Evolutionary conservation across 1,140 invertebrate genomes (phyloP), one percentile per base, ranked within the genome.

Genomic region (Fopius arisanus): DNA sequence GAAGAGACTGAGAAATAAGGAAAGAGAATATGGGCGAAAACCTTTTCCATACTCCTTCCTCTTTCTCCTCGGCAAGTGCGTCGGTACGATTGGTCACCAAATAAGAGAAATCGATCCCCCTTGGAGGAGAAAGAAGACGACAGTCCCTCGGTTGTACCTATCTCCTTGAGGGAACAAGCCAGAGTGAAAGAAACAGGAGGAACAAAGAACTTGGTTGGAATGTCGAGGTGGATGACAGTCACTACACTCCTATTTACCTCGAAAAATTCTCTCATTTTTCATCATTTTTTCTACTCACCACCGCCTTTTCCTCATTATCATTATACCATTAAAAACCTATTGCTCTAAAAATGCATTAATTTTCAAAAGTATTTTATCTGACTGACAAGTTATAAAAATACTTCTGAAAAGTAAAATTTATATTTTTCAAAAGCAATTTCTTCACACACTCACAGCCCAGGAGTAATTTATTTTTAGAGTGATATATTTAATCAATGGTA

Each of bases 171-270:
- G 7, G 12, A 51, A 28, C 14, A 19, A 69, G n/a, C 54, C 65
- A 37, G 43, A 59, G 51, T 54, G 67, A 73, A 68, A 77, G 67
- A 66, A 33, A 67, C 4, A 41, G 48, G 16, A 67, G 6, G 12
- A 69, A 43, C 21, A 12, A 28, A 59, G 68, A 54, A 21, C 16
- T 40, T 26, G 67, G 5, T 26, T 59, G 54, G 23, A 59, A 59
- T 48, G 43, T 48, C 43, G 43, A n/a, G 0, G 16, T 14, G 43
- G n/a, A 48, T 48, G 14, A 48, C 43, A 48, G n/a, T 48, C 16
- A 19, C n/a, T 48, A 48, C 4, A 48, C 14, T n/a, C 14, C 80
- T 83, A 86, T 84, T 81, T 78, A 77, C 69, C 67, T 16, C 67
- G 23, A 28, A 78, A 83, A 83, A 48, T 48, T 14, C 16, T 7